Percentiles rank a stretch among this genome's conserved stretches.
Evolutionary conservation across 2,797 vertebrate species (phyloP).

Genomic region (Pipistrellus kuhlii): DNA sequence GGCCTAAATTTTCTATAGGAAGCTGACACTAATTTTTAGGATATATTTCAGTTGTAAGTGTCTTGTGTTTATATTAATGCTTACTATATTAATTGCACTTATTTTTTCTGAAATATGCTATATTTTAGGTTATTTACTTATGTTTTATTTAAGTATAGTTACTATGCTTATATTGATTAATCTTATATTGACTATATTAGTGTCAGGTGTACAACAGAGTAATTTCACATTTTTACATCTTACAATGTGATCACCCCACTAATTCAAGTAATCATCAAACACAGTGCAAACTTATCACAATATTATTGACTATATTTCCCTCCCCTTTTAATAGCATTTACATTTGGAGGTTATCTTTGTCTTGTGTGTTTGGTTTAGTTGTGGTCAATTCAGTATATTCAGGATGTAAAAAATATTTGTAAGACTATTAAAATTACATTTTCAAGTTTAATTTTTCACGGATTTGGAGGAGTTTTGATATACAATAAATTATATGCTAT

Average conservation of each 20-base stretch:
- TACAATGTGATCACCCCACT: background rate
- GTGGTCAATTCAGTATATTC: background rate
- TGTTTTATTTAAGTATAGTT: background rate
- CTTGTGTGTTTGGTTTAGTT: background rate
- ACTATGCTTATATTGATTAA: background rate
- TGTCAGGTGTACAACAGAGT: background rate
- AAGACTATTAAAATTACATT: background rate
- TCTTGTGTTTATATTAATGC: background rate
- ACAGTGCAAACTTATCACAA: background rate
- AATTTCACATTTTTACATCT: background rate
- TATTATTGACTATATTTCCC: background rate
- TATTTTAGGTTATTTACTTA: background rate
- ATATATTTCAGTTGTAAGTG: background rate
- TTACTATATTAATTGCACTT: background rate
- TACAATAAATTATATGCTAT: background rate
- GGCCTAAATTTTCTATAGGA: background rate
- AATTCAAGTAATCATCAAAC: background rate
- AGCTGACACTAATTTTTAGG: background rate
- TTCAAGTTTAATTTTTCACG: conserved; percentile 26
- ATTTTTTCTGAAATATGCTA: background rate
- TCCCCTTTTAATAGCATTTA: background rate
- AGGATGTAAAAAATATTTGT: background rate
- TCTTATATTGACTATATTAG: background rate
- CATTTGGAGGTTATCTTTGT: background rate
- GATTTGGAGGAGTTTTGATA: background rate